These are phyloP conservation scores for Ramazzottius varieornatus DNA, from an alignment of 2,888 invertebrate species.

Conservation along the genomic window DNA sequence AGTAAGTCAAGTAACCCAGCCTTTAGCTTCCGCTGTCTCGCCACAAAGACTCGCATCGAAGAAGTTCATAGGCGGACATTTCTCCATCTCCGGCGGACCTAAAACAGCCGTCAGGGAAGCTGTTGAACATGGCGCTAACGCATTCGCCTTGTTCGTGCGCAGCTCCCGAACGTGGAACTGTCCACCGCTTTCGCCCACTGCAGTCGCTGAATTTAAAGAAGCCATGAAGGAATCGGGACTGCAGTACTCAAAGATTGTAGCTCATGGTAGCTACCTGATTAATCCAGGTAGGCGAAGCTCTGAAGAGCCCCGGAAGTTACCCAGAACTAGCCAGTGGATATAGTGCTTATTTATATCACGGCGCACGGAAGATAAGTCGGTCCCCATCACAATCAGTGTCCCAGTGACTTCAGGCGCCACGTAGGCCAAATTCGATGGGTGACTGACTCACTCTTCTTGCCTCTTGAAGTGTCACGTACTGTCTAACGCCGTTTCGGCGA, in stretches of 20 bases:
- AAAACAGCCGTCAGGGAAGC: conserved; percentile 19
- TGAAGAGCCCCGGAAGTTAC: too few species aligned
- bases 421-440: not conserved
- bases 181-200: conserved; percentile 17
- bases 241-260: not conserved
- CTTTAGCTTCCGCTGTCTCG: too few species aligned
- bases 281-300: not conserved
- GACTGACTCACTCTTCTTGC: not conserved
- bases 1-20: too few species aligned
- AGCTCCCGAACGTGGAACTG: conserved; percentile 19
- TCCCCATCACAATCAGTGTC: too few species aligned
- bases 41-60: too few species aligned
- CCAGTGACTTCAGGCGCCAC: too few species aligned
- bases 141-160: conserved; percentile 21
- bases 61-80: conserved; percentile 5
- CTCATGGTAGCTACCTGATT: not conserved
- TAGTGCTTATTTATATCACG: too few species aligned
- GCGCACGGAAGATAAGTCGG: too few species aligned
- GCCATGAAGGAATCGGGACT: conserved; percentile 11
- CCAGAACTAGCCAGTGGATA: too few species aligned
- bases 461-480: not conserved
- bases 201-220: conserved; percentile 17
- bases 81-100: conserved; percentile 15
- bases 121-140: conserved; percentile 15
- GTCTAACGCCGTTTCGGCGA: too few species aligned